Evolutionary conservation across 2,113 vertebrate genomes (phyloP).

Genomic region (Porphyrio hochstetteri): DNA sequence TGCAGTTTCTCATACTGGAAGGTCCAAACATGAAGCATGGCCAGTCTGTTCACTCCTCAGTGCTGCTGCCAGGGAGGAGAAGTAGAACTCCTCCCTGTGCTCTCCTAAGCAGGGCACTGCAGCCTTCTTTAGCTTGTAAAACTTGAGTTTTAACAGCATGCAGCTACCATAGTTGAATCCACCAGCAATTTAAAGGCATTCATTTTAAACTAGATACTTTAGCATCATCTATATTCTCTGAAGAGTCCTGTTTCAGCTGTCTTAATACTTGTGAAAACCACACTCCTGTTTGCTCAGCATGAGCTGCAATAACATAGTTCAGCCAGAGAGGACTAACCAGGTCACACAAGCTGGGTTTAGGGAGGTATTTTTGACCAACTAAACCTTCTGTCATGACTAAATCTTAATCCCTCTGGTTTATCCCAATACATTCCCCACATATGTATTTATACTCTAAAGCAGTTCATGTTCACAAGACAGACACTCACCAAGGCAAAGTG

Average conservation of each 20-base stretch:
- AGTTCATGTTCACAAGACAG: neutral
- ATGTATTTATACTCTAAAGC: neutral
- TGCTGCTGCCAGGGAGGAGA: neutral
- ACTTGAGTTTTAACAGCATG: neutral
- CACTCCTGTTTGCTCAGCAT: neutral
- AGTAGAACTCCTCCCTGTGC: neutral
- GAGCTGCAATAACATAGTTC: neutral
- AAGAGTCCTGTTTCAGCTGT: neutral
- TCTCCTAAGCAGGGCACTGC: neutral
- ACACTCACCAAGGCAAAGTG: neutral
- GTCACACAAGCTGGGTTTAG: neutral
- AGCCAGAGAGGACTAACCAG: neutral
- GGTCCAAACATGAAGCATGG: neutral
- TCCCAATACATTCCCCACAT: neutral
- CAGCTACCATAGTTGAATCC: neutral
- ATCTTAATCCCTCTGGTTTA: conserved; percentile 29
- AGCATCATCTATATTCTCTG: neutral
- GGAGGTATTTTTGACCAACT: neutral
- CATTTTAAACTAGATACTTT: neutral
- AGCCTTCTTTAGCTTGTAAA: neutral
- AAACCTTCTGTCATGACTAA: conserved; percentile 29
- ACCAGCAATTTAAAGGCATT: neutral
- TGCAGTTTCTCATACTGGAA: neutral
- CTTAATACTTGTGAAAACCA: neutral
- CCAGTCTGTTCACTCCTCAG: neutral